phyloP scores from a whole-genome alignment of 2,888 invertebrate genomes.

The Athripsodes cinereus region DNA sequence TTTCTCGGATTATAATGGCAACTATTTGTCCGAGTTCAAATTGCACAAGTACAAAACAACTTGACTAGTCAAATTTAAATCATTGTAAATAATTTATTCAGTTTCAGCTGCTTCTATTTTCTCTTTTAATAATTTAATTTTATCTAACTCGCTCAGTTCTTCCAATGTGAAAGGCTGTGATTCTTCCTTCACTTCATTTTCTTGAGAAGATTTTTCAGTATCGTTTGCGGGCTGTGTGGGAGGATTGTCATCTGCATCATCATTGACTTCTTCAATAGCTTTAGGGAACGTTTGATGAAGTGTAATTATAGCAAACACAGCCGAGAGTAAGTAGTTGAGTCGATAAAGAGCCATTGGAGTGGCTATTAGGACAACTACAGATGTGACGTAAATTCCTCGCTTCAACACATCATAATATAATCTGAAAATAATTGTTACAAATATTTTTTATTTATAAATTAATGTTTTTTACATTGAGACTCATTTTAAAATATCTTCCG shows the following conservation, averaged over 20 bases:
- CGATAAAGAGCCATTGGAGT: slow-evolving; percentile 56
- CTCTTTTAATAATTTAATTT: slow-evolving; percentile 17
- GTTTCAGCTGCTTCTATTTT: slow-evolving; percentile 18
- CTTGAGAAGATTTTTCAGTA: slow-evolving; percentile 2
- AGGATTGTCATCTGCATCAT: background rate
- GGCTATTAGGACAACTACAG: slow-evolving; percentile 51
- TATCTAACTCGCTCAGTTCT: slow-evolving; percentile 17
- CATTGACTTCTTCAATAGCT: background rate
- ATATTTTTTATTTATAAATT: too few species aligned
- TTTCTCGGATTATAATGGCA: too few species aligned
- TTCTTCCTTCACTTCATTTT: background rate
- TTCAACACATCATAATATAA: slow-evolving; percentile 42
- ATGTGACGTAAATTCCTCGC: slow-evolving; percentile 47
- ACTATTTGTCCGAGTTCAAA: too few species aligned
- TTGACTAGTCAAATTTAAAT: too few species aligned
- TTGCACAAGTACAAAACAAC: too few species aligned
- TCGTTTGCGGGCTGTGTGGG: background rate
- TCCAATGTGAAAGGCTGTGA: slow-evolving; percentile 3
- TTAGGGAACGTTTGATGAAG: slow-evolving; percentile 39
- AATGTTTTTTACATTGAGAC: too few species aligned
- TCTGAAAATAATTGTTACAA: slow-evolving; percentile 38
- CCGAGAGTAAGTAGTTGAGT: slow-evolving; percentile 53
- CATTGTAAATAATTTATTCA: background rate
- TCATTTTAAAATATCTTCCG: too few species aligned
- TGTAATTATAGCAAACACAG: slow-evolving; percentile 49